phyloP scores from a whole-genome alignment of 2,888 invertebrate species.

The Rambutsinella grinnellia region DNA sequence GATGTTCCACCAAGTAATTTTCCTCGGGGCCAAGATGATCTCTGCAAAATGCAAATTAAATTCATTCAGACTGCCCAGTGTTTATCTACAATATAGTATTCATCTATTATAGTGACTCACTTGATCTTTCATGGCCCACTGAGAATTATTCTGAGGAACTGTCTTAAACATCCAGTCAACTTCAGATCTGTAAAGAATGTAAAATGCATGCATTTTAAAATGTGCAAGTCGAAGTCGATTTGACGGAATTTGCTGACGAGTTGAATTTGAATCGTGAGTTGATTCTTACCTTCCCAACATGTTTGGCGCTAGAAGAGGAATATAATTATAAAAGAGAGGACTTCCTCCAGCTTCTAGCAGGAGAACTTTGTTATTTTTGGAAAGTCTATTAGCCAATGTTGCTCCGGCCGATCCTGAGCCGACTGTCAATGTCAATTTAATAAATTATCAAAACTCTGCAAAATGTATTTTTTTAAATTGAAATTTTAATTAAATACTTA shows the following conservation, averaged over 20 bases:
- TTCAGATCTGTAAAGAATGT: constrained; percentile 45
- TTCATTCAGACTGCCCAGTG: too few relatives aligned
- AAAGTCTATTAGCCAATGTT: constrained; percentile 72
- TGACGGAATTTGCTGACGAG: too few relatives aligned
- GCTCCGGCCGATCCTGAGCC: constrained; percentile 59
- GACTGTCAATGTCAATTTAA: constrained; percentile 41
- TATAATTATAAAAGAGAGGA: constrained; percentile 68
- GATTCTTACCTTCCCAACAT: constrained; percentile 36
- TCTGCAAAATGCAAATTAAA: too few relatives aligned
- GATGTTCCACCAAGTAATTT: constrained; percentile 6
- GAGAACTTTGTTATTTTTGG: constrained; percentile 71
- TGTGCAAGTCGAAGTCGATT: too few relatives aligned
- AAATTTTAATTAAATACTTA: constrained; percentile 53
- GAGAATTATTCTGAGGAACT: constrained; percentile 56
- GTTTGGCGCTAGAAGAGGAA: constrained; percentile 44
- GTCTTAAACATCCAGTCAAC: constrained; percentile 60
- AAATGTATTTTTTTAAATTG: constrained; percentile 49
- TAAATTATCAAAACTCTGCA: too few relatives aligned
- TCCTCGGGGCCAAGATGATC: constrained; percentile 14
- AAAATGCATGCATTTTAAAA: background rate
- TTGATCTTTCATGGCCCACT: constrained; percentile 32
- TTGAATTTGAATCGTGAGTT: too few relatives aligned
- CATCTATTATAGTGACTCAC: too few relatives aligned
- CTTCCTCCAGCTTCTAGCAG: constrained; percentile 79
- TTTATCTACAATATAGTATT: too few relatives aligned